These are phyloP conservation scores for Hyperoplus immaculatus DNA, from an alignment of 2,797 vertebrate genomes.

Conservation along the genomic window DNA sequence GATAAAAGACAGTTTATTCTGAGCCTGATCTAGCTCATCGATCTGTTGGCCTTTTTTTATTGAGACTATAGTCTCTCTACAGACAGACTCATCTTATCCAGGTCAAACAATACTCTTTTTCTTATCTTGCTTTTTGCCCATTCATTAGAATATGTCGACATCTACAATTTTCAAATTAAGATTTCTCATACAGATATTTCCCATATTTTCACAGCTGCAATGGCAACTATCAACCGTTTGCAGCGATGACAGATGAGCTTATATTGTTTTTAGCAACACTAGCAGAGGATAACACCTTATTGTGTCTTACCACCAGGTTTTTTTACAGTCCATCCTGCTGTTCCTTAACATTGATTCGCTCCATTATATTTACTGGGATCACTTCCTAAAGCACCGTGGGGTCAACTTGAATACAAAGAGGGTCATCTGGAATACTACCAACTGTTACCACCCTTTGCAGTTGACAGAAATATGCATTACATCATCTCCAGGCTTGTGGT, in stretches of 20 bases:
- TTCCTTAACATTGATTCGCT: slow-evolving; percentile 12
- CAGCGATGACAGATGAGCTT: background rate
- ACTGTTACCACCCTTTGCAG: background rate
- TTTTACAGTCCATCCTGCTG: background rate
- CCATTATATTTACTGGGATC: background rate
- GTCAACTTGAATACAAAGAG: slow-evolving; percentile 25
- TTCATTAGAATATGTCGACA: background rate
- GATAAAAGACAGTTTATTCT: slow-evolving; percentile 54
- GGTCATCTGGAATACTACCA: slow-evolving; percentile 26
- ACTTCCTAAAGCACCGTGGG: slow-evolving; percentile 1
- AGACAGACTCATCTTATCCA: slow-evolving; percentile 40
- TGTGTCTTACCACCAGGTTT: background rate
- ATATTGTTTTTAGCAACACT: background rate
- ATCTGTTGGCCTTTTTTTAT: slow-evolving; percentile 50
- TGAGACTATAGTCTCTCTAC: slow-evolving; percentile 27
- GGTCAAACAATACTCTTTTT: slow-evolving; percentile 26
- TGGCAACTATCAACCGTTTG: slow-evolving; percentile 5
- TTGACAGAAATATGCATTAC: background rate
- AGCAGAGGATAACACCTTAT: background rate
- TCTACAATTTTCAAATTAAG: background rate
- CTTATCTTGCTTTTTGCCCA: background rate
- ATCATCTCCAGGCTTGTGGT: background rate
- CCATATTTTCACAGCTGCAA: slow-evolving; percentile 9
- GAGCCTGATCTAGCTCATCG: slow-evolving; percentile 49
- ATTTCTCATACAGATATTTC: slow-evolving; percentile 10